These are phyloP conservation scores for Apocrypta bakeri DNA, from an alignment of 1,140 invertebrate species.

Conservation along the genomic window DNA sequence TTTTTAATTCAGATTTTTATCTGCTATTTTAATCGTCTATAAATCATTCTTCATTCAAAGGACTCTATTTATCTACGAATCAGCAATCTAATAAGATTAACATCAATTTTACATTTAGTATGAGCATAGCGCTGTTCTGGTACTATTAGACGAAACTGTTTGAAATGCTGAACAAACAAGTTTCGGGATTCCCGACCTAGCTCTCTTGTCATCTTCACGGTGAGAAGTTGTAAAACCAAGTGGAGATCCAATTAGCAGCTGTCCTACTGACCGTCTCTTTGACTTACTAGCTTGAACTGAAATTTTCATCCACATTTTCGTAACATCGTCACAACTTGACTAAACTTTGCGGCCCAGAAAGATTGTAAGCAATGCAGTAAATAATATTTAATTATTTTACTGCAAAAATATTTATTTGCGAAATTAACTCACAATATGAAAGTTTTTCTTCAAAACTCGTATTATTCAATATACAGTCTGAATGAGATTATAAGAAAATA, in stretches of 20 bases:
- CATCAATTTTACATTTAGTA: not conserved
- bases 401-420: too few relatives aligned
- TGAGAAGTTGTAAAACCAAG: not conserved
- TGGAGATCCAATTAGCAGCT: not conserved
- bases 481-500: too few relatives aligned
- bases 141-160: not conserved
- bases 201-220: not conserved
- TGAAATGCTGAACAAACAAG: not conserved
- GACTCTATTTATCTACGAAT: not conserved
- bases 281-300: not conserved
- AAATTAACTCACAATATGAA: too few relatives aligned
- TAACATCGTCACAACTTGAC: not conserved
- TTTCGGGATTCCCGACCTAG: not conserved
- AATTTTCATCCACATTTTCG: not conserved
- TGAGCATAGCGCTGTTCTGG: not conserved
- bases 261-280: not conserved
- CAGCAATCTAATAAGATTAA: constrained; percentile 10
- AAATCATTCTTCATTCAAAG: not conserved
- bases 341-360: not conserved
- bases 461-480: too few relatives aligned
- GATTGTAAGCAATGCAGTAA: not conserved
- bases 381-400: too few relatives aligned
- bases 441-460: too few relatives aligned
- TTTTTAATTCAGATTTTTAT: too few relatives aligned
- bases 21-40: too few relatives aligned